Percentiles rank a stretch among this genome's conserved stretches.
These are phyloP conservation scores for Austrolebias charrua DNA, from an alignment of 2,797 vertebrate genomes.

Conservation along the genomic window DNA sequence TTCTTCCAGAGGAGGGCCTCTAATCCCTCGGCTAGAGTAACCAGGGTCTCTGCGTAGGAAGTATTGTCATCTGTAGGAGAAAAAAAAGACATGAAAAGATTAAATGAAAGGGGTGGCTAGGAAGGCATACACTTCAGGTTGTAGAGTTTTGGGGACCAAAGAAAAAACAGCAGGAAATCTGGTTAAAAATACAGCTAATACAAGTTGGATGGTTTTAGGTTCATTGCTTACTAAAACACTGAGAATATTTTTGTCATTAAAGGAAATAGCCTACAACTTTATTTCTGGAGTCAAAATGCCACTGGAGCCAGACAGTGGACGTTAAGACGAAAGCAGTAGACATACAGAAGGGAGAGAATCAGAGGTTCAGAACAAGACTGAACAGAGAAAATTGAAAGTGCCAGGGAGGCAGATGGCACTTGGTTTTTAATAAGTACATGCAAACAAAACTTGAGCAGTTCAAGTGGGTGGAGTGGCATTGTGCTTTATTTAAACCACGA, in stretches of 20 bases:
- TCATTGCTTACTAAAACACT: constrained; percentile 55
- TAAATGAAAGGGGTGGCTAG: constrained; percentile 40
- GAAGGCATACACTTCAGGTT: constrained; percentile 25
- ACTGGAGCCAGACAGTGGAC: constrained; percentile 21
- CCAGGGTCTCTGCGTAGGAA: constrained; percentile 71
- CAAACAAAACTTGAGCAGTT: constrained; percentile 48
- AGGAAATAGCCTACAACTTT: constrained; percentile 15
- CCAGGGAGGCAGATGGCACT: constrained; percentile 35
- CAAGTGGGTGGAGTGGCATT: constrained; percentile 35
- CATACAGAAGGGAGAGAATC: constrained; percentile 37
- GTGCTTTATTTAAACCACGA: constrained; percentile 9
- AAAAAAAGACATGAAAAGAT: constrained; percentile 55
- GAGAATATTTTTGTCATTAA: not conserved
- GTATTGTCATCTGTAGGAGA: constrained; percentile 72
- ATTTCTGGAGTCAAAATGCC: constrained; percentile 25
- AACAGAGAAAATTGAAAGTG: constrained; percentile 41
- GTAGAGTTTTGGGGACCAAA: constrained; percentile 26
- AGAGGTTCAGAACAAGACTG: constrained; percentile 50
- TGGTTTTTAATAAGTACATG: constrained; percentile 42
- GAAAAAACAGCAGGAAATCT: constrained; percentile 34
- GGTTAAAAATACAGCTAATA: constrained; percentile 42
- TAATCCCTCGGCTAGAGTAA: constrained; percentile 77
- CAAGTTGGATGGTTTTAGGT: constrained; percentile 70
- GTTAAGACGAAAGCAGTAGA: constrained; percentile 49
- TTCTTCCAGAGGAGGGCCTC: constrained; percentile 72